These are phyloP conservation scores for Amphimedon queenslandica DNA, from an alignment of 37 sponge, comb jelly and placozoan genomes.

Conservation along the genomic window DNA sequence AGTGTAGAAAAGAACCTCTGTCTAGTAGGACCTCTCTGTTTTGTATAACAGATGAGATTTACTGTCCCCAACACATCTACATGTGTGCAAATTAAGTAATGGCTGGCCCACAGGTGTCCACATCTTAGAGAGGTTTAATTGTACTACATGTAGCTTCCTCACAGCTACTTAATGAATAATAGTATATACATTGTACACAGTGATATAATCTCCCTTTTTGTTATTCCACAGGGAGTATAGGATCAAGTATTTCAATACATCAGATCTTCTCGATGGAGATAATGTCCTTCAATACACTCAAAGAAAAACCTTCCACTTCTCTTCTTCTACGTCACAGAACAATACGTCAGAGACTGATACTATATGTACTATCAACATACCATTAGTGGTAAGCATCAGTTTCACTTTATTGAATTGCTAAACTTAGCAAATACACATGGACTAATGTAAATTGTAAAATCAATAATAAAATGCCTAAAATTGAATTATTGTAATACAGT, in stretches of 20 bases:
- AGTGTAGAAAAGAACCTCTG: no score
- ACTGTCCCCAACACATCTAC: no score
- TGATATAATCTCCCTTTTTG: neutral
- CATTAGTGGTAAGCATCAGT: constrained; percentile 42
- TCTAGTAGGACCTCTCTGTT: no score
- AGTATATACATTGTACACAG: no score
- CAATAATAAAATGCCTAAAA: no score
- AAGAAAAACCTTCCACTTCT: constrained; percentile 33
- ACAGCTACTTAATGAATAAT: no score
- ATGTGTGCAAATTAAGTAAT: neutral
- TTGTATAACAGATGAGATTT: no score
- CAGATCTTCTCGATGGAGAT: constrained; percentile 2
- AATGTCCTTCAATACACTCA: constrained; percentile 39
- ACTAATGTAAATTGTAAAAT: no score
- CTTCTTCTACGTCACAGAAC: constrained; percentile 4
- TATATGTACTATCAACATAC: constrained; percentile 59
- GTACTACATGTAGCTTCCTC: no score
- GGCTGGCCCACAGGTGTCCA: neutral
- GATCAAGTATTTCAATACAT: constrained; percentile 8
- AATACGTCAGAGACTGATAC: constrained; percentile 36
- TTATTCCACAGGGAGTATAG: constrained; percentile 25
- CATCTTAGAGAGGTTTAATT: no score
- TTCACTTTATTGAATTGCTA: neutral
- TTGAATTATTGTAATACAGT: no score
- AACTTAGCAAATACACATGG: no score